A percentile compares a stretch with the other conserved stretches of the same genome.
Evolutionary conservation across 2,113 vertebrate genomes (phyloP).

Genomic region (Psilopogon haemacephalus): DNA sequence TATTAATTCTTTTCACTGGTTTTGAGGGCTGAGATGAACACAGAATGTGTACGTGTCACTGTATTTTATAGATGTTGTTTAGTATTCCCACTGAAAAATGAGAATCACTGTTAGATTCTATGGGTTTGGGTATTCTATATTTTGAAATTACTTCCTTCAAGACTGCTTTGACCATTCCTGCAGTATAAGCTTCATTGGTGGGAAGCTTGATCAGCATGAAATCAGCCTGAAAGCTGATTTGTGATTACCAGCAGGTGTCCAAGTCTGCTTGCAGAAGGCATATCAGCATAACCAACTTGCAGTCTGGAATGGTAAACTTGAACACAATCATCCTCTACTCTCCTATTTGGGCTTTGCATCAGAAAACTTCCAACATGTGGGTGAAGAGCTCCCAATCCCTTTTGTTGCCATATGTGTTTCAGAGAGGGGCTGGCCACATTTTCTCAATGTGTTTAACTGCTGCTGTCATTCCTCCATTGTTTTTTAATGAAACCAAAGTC

Average conservation of each 20-base stretch:
- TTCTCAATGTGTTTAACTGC: neutral
- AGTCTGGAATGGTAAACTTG: neutral
- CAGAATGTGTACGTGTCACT: neutral
- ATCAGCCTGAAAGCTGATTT: neutral
- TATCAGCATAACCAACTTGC: neutral
- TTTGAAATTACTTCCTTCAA: accelerated
- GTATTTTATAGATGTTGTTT: neutral
- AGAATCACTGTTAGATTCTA: neutral
- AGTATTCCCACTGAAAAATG: neutral
- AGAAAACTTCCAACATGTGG: neutral
- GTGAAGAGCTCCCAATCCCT: neutral
- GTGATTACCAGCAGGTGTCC: neutral
- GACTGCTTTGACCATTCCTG: neutral
- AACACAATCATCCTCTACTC: neutral
- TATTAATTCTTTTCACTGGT: neutral
- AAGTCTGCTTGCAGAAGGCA: accelerated
- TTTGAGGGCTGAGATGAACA: neutral
- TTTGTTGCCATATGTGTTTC: neutral
- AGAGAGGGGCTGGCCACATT: neutral
- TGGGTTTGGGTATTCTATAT: neutral
- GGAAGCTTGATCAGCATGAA: too few relatives aligned
- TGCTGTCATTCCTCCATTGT: neutral
- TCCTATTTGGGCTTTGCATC: neutral
- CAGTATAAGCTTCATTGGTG: neutral
- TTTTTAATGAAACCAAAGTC: neutral